A percentile compares a stretch with the other conserved stretches of the same genome.
Evolutionary conservation across 2,888 invertebrate species (phyloP).

Genomic region (Sisyra terminalis): DNA sequence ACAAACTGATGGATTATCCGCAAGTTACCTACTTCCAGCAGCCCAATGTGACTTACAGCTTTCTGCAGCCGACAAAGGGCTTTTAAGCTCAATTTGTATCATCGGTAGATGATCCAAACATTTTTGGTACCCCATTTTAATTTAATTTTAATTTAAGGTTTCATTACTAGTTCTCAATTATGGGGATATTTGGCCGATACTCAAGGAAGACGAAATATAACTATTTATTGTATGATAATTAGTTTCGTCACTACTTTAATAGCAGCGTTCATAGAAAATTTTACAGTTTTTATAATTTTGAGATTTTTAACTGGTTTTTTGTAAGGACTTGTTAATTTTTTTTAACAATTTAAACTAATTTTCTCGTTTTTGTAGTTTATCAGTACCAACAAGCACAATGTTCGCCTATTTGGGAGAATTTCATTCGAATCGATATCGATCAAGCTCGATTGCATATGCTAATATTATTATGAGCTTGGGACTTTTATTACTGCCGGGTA

Average conservation of each 20-base stretch:
- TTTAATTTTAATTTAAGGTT: slow-evolving; percentile 10
- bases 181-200: slow-evolving; percentile 16
- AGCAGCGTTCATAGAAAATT: neutral
- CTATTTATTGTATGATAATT: slow-evolving; percentile 12
- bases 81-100: neutral
- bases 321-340: neutral
- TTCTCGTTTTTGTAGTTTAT: slow-evolving; percentile 19
- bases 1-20: neutral
- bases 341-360: neutral
- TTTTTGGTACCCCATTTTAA: neutral
- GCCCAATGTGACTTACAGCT: neutral
- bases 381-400: slow-evolving; percentile 25
- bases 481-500: neutral
- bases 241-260: neutral
- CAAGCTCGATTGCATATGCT: slow-evolving; percentile 24
- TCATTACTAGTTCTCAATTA: slow-evolving; percentile 12
- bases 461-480: slow-evolving; percentile 24
- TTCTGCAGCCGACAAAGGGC: neutral
- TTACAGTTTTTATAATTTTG: neutral
- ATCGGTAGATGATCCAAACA: neutral
- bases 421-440: slow-evolving; percentile 21
- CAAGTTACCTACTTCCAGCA: slow-evolving; percentile 1
- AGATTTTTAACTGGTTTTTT: neutral
- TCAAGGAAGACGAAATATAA: slow-evolving; percentile 13
- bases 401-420: slow-evolving; percentile 30